Evolutionary conservation across 2,888 invertebrate genomes (phyloP).

Genomic region (Pandemis heparana): DNA sequence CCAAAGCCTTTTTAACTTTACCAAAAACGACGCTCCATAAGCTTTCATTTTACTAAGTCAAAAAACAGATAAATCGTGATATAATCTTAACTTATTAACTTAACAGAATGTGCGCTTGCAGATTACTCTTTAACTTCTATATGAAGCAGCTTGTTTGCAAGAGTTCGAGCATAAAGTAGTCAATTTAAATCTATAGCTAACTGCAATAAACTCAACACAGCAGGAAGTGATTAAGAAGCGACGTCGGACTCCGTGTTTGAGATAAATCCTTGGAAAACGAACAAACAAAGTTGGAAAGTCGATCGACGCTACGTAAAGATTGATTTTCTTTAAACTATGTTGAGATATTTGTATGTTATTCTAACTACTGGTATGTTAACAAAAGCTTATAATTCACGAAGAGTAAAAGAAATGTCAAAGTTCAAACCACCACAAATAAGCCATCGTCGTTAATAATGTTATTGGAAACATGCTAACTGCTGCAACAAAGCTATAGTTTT

Average conservation of each 20-base stretch:
- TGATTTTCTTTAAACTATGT: not conserved
- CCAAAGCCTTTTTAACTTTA: not conserved
- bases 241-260: constrained; percentile 3
- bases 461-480: too few relatives aligned
- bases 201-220: constrained; percentile 21
- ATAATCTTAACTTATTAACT: not conserved
- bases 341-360: not conserved
- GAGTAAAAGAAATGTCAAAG: not conserved
- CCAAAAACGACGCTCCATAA: not conserved
- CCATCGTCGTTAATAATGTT: not conserved
- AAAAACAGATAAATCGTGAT: not conserved
- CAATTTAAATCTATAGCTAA: constrained; percentile 27
- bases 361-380: not conserved
- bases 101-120: not conserved
- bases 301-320: constrained; percentile 16
- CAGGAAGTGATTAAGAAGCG: constrained; percentile 27
- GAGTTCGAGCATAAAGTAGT: constrained; percentile 6
- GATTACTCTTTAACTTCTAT: not conserved
- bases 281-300: constrained; percentile 33
- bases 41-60: not conserved
- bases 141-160: constrained; percentile 3
- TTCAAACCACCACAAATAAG: not conserved
- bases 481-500: too few relatives aligned
- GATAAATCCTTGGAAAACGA: constrained; percentile 20
- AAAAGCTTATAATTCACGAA: not conserved